Base-by-base conservation (phyloP, 2,797 vertebrate species). In the Schizopygopsis malacanthus region DNA sequence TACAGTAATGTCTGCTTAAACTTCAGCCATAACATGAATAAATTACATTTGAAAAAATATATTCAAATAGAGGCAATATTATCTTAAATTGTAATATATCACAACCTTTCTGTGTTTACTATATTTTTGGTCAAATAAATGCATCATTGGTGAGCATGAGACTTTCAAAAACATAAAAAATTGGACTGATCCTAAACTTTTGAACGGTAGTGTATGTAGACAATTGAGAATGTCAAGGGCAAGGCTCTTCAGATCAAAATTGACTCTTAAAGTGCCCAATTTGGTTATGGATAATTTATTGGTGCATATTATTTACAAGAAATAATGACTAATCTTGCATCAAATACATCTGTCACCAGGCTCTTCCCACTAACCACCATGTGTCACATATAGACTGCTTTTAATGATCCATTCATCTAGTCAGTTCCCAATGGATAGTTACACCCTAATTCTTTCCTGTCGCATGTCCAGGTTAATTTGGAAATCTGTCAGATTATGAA, bases 401-500 rank as follows among this genome's bases (percentile, higher is more conserved):
- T 39, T 22, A 20, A 56, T n/a, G 33, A 13, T 77, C 18, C 33
- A 56, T 77, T 56, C 20, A 37, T 52, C 16, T 52, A 22, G 28
- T 76, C 10, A 54, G 3, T 37, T 54, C 47, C 73, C 28, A 4
- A 5, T n/a, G 33, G 28, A 56, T 52, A 54, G 52, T 77, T 54
- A 77, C 52, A 15, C 75, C 75, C 33, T n/a, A 39, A 39, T 39
- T 76, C 52, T 54, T 77, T 8, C 18, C 28, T 11, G 5, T 76
- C 75, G 12, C 75, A n/a, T 39, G 22, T 77, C 52, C 75, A 39
- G 20, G 15, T 79, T 79, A 22, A 81, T 52, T 82, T 71, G 22
- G 50, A 56, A 56, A 56, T 41, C 20, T 56, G 2, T 81, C 65
- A 54, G 47, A 43, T 82, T 81, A 16, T 39, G 20, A n/a, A 61